These are phyloP conservation scores for Gambelia wislizenii DNA, from an alignment of 2,797 vertebrate species.

Conservation along the genomic window DNA sequence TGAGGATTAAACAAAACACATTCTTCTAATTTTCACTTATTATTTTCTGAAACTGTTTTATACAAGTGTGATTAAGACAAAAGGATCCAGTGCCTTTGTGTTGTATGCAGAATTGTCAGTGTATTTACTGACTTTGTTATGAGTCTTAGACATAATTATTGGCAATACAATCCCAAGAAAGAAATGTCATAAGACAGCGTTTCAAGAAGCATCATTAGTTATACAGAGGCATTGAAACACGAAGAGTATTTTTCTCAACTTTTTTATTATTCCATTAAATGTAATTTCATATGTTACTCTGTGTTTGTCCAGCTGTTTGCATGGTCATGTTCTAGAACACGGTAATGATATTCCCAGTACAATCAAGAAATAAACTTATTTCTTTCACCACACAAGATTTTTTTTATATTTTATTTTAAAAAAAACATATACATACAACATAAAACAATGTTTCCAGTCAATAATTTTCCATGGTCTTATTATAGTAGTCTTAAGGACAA, in stretches of 20 bases:
- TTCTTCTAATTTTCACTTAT: background rate
- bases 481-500: too few species aligned
- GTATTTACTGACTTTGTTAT: background rate
- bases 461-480: too few species aligned
- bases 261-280: accelerated
- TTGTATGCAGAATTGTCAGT: background rate
- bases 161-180: background rate
- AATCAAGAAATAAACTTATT: background rate
- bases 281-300: background rate
- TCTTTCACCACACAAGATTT: background rate
- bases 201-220: background rate
- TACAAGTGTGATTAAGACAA: background rate
- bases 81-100: background rate
- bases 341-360: accelerated
- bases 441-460: too few species aligned
- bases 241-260: background rate
- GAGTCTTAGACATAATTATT: background rate
- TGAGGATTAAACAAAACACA: background rate
- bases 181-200: background rate
- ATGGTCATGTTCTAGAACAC: background rate
- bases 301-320: background rate
- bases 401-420: background rate
- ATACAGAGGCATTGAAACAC: background rate
- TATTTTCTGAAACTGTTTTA: too few species aligned
- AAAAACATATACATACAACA: too few species aligned